Percentiles rank a stretch among this genome's conserved stretches.
Evolutionary conservation across 2,888 invertebrate genomes (phyloP).

Genomic region (Pachycephus smyrnensis): DNA sequence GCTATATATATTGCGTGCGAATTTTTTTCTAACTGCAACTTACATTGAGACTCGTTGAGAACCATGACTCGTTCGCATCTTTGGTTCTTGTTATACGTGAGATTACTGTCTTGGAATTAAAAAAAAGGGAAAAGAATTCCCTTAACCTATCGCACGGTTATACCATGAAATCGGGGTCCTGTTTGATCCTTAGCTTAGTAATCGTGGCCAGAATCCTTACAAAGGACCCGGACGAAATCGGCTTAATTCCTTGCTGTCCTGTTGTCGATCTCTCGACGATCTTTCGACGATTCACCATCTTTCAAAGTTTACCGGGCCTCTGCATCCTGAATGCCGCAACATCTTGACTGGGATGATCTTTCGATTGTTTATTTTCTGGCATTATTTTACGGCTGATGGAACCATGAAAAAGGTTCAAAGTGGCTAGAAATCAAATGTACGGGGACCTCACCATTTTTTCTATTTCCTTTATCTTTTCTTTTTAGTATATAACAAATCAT

Average conservation of each 20-base stretch:
- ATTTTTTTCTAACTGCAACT: background rate
- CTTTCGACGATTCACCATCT: background rate
- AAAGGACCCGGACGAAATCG: background rate
- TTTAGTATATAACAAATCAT: background rate
- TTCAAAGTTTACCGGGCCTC: background rate
- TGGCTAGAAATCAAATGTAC: background rate
- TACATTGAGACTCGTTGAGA: background rate
- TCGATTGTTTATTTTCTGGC: background rate
- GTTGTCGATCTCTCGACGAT: background rate
- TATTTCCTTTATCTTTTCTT: background rate
- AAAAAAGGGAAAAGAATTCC: background rate
- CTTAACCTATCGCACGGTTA: background rate
- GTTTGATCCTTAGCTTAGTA: background rate
- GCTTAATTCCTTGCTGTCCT: background rate
- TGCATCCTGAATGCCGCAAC: background rate
- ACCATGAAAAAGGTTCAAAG: background rate
- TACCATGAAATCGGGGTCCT: background rate
- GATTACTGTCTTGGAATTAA: background rate
- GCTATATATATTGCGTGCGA: background rate
- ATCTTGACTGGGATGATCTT: background rate
- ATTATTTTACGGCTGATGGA: background rate
- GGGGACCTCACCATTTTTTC: background rate
- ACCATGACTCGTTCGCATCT: background rate
- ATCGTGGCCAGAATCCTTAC: background rate
- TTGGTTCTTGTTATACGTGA: background rate